These are phyloP conservation scores for Heterodera filipjevi DNA, from an alignment of 2,888 invertebrate species.

Conservation along the genomic window DNA sequence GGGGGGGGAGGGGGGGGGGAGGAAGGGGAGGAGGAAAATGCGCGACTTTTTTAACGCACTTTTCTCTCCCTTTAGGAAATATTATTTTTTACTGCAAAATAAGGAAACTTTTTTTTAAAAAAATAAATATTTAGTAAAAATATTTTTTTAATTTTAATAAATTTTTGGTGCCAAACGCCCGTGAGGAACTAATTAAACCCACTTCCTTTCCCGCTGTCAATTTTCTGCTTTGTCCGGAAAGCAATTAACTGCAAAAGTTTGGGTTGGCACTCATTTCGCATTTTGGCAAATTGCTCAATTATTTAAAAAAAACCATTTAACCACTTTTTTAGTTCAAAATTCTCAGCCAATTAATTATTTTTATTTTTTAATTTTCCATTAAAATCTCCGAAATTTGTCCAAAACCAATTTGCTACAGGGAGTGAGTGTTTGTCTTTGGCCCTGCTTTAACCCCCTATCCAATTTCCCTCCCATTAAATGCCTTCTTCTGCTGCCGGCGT, in stretches of 20 bases:
- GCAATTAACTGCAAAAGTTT: neutral
- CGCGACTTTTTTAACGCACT: too few species aligned
- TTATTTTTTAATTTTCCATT: neutral
- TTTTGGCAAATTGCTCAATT: neutral
- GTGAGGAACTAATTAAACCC: neutral
- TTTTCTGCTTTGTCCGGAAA: slow-evolving; percentile 1
- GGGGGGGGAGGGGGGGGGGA: too few species aligned
- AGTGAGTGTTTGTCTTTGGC: neutral
- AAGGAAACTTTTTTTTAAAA: neutral
- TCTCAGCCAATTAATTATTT: too few species aligned
- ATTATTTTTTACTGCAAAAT: too few species aligned
- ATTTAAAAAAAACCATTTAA: neutral
- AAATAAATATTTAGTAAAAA: neutral
- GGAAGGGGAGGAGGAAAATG: too few species aligned
- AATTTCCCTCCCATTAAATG: neutral
- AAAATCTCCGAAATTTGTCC: neutral
- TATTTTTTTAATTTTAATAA: neutral
- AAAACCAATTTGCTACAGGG: neutral
- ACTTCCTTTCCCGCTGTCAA: neutral
- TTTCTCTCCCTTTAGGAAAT: too few species aligned
- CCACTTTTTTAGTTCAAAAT: too few species aligned
- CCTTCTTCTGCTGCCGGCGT: neutral
- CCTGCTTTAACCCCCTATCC: neutral
- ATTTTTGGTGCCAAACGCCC: neutral
- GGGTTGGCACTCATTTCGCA: neutral